Conservation (phyloP, 2,888 invertebrate genomes). For the Caprella mutica region DNA sequence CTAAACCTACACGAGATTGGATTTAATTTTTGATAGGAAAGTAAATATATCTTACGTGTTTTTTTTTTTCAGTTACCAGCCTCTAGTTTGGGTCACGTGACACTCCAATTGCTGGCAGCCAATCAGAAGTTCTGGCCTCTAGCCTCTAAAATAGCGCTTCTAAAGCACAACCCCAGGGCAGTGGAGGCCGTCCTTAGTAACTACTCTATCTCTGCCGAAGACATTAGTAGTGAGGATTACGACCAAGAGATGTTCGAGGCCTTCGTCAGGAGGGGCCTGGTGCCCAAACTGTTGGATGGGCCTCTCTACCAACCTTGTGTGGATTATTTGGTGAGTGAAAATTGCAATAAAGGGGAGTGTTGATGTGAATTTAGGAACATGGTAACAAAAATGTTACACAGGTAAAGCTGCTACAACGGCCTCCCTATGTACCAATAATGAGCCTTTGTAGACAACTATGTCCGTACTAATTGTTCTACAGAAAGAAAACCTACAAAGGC, state of each 20-base stretch:
- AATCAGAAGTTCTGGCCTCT: conserved; percentile 1
- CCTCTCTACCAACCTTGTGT: conserved; percentile 18
- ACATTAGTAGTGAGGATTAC: conserved; percentile 20
- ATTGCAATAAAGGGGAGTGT: neutral
- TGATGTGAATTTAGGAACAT: too few relatives aligned
- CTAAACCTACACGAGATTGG: neutral
- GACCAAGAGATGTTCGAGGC: conserved; percentile 15
- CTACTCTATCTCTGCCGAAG: conserved; percentile 4
- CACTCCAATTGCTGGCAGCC: conserved; percentile 9
- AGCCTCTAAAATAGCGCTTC: conserved; percentile 23
- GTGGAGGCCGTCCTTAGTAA: conserved; percentile 8
- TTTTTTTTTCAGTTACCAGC: conserved; percentile 11
- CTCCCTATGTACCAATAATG: too few relatives aligned
- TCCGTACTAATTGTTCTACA: too few relatives aligned
- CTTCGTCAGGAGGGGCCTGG: conserved; percentile 10
- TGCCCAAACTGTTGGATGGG: conserved; percentile 11
- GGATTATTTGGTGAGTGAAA: conserved; percentile 2
- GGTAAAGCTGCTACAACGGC: too few relatives aligned
- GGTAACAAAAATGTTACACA: too few relatives aligned
- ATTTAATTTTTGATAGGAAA: neutral
- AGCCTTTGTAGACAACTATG: too few relatives aligned
- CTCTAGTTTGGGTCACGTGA: conserved; percentile 4
- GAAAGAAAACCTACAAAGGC: too few relatives aligned
- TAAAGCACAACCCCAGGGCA: conserved; percentile 7
- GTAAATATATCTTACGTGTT: neutral